Conservation (phyloP, 2,113 vertebrate genomes). For the Hystrix cristata region DNA sequence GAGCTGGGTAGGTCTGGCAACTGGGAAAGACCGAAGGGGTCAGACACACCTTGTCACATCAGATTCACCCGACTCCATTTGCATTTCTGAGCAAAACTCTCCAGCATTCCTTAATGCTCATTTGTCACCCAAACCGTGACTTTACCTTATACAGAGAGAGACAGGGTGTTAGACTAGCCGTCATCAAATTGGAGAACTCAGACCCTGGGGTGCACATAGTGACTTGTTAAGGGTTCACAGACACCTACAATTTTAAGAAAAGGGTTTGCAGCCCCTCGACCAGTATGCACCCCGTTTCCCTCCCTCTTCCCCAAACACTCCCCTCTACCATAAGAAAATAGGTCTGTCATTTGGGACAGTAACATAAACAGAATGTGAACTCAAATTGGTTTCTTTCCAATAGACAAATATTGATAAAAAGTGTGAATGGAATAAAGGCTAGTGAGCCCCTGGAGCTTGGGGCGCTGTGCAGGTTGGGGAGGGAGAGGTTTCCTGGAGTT, state of each 20-base stretch:
- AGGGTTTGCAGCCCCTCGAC: neutral
- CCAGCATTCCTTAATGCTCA: neutral
- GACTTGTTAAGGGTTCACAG: neutral
- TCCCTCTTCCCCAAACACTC: neutral
- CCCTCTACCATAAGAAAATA: neutral
- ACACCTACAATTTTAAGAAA: neutral
- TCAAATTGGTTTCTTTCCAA: neutral
- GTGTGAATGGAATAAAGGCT: neutral
- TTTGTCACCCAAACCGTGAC: neutral
- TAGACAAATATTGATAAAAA: neutral
- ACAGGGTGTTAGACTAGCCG: neutral
- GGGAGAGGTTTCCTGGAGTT: neutral
- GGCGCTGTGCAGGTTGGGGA: neutral
- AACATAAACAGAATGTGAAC: neutral
- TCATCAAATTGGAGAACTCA: too few species aligned
- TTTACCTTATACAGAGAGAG: neutral
- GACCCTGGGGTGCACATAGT: fast-evolving
- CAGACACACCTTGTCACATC: fast-evolving
- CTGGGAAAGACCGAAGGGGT: neutral
- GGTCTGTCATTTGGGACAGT: neutral
- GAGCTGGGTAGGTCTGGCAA: neutral
- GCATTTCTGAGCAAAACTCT: neutral
- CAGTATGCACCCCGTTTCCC: neutral
- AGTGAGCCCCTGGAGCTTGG: neutral
- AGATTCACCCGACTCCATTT: neutral